Percentiles rank a stretch among this genome's conserved stretches.
Evolutionary conservation across 2,113 vertebrate species (phyloP).

Genomic region (Cyprinodon brontotheroides): DNA sequence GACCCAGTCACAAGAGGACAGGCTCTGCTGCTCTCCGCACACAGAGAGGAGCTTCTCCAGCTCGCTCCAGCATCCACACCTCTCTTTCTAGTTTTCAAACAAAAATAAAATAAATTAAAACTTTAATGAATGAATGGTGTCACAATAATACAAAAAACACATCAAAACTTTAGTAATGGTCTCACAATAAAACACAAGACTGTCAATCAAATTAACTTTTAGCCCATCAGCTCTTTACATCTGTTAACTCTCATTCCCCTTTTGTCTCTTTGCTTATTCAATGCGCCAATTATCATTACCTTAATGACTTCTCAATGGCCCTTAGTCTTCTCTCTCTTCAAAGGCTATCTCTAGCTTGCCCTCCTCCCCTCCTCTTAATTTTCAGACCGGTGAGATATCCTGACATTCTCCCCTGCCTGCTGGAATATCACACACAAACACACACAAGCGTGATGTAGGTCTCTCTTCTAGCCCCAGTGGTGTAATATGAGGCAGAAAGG

Average conservation of each 20-base stretch:
- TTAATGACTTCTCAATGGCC: slow-evolving; percentile 79
- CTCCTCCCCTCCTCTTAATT: slow-evolving; percentile 62
- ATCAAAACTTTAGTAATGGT: background rate
- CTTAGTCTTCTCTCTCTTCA: slow-evolving; percentile 64
- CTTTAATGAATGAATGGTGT: background rate
- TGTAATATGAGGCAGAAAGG: slow-evolving; percentile 28
- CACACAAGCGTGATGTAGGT: slow-evolving; percentile 15
- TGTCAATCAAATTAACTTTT: slow-evolving; percentile 64
- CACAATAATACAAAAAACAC: slow-evolving; percentile 27
- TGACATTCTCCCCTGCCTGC: slow-evolving; percentile 48
- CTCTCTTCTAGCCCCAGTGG: slow-evolving; percentile 11
- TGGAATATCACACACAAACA: slow-evolving; percentile 20
- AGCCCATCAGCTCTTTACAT: slow-evolving; percentile 48
- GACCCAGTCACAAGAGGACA: slow-evolving; percentile 64
- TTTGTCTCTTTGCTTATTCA: slow-evolving; percentile 77
- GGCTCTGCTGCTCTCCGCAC: slow-evolving; percentile 68
- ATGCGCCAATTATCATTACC: slow-evolving; percentile 76
- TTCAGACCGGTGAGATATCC: slow-evolving; percentile 66
- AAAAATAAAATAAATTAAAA: slow-evolving; percentile 8
- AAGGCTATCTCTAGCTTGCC: slow-evolving; percentile 66
- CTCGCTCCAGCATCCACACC: slow-evolving; percentile 28
- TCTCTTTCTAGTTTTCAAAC: too few relatives aligned
- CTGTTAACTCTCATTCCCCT: slow-evolving; percentile 46
- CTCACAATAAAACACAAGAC: slow-evolving; percentile 30
- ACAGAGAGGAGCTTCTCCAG: slow-evolving; percentile 44